Conservation (phyloP, 2,797 vertebrate species). For the Argya squamiceps region DNA sequence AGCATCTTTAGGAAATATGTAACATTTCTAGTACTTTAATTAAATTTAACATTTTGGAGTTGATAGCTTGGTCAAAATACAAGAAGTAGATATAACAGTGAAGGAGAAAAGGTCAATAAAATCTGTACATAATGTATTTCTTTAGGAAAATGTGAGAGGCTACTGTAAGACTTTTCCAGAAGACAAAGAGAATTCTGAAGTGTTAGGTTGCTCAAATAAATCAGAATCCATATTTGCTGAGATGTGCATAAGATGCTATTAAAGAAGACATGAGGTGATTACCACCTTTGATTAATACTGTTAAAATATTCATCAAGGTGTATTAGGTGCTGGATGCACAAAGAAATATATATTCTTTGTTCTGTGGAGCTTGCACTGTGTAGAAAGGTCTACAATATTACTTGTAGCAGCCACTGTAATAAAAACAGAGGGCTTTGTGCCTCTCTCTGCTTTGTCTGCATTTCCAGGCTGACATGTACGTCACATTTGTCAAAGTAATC, state of each 20-base stretch:
- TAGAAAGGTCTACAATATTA: background rate
- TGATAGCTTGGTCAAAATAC: background rate
- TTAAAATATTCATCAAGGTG: background rate
- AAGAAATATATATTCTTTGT: background rate
- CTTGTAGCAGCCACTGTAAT: background rate
- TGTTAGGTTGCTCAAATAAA: background rate
- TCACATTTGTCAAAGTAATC: constrained; percentile 43
- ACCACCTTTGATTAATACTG: background rate
- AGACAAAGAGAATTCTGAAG: background rate
- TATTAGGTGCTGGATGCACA: background rate
- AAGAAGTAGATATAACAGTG: background rate
- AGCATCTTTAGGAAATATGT: background rate
- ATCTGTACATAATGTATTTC: background rate
- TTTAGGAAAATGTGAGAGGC: background rate
- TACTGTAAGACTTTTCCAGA: background rate
- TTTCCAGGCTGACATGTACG: background rate
- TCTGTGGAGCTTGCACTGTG: background rate
- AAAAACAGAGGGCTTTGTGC: background rate
- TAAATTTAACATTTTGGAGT: background rate
- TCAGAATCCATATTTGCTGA: background rate
- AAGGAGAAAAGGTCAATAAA: background rate
- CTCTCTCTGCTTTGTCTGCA: background rate
- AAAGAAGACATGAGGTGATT: background rate
- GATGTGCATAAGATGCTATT: background rate
- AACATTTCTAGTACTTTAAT: background rate